Evolutionary conservation across 2,888 invertebrate species (phyloP).

Genomic region (Ennomos quercinarius): DNA sequence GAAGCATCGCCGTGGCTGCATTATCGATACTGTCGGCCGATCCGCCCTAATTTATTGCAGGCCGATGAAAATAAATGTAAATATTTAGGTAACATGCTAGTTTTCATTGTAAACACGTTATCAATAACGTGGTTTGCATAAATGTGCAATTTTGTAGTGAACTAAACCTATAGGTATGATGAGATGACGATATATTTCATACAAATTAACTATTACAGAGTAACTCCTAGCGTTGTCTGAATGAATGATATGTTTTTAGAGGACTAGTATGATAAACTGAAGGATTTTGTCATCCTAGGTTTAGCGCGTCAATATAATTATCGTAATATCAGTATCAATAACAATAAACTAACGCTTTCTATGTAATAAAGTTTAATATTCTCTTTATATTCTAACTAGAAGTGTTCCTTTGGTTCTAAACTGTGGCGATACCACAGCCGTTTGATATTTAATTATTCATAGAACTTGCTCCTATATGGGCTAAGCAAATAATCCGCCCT

Average conservation of each 20-base stretch:
- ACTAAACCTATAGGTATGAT: too few relatives aligned
- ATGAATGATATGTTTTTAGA: too few relatives aligned
- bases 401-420: background rate
- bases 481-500: background rate
- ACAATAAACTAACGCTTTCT: too few relatives aligned
- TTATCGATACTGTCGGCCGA: constrained; percentile 51
- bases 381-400: too few relatives aligned
- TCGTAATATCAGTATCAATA: too few relatives aligned
- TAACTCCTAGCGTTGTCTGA: too few relatives aligned
- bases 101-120: constrained; percentile 37
- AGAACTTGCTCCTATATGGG: background rate
- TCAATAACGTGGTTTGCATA: constrained; percentile 1
- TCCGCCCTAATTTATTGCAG: constrained; percentile 52
- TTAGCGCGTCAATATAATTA: too few relatives aligned
- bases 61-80: constrained; percentile 42
- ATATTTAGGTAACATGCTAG: constrained; percentile 47
- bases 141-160: constrained; percentile 9
- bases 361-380: too few relatives aligned
- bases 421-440: background rate
- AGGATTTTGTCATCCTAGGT: too few relatives aligned
- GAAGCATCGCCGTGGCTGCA: constrained; percentile 22
- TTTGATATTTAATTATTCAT: background rate
- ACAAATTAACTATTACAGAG: too few relatives aligned
- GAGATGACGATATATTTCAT: too few relatives aligned
- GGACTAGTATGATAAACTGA: too few relatives aligned